Conservation (phyloP, 2,888 invertebrate genomes). For the Gibbula magus region DNA sequence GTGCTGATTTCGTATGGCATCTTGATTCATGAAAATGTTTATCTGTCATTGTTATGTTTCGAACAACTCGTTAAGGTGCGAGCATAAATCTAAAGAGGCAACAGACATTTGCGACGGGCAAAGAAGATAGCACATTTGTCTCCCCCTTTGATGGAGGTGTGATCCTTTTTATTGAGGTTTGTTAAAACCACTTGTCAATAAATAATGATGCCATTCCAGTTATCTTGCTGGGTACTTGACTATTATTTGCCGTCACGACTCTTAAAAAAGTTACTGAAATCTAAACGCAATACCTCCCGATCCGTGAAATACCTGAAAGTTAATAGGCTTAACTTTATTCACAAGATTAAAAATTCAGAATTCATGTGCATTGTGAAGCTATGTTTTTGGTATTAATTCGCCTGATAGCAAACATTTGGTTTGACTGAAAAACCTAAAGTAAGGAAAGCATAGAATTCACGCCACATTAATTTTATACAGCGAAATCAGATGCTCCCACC, state of each 20-base stretch:
- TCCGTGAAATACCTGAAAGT: not conserved
- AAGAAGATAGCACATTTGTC: too few relatives aligned
- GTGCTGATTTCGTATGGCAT: too few relatives aligned
- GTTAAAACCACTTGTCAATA: too few relatives aligned
- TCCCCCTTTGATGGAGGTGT: too few relatives aligned
- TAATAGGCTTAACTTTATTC: constrained; percentile 5
- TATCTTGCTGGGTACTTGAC: not conserved
- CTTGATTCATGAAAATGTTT: too few relatives aligned
- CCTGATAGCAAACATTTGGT: constrained; percentile 3
- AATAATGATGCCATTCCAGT: too few relatives aligned
- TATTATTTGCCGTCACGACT: not conserved
- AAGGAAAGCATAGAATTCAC: constrained; percentile 9
- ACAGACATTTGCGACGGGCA: too few relatives aligned
- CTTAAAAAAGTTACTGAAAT: not conserved
- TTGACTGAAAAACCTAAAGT: not conserved
- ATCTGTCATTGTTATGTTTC: too few relatives aligned
- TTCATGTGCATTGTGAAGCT: not conserved
- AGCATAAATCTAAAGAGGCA: too few relatives aligned
- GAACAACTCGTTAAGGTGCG: too few relatives aligned
- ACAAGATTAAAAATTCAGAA: not conserved
- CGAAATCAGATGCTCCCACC: not conserved
- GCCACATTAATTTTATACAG: constrained; percentile 7
- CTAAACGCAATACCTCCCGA: not conserved
- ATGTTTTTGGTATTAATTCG: not conserved
- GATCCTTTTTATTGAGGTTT: too few relatives aligned